Percentiles rank a stretch among this genome's conserved stretches.
Evolutionary conservation across 1,140 invertebrate species (phyloP).

Genomic region (Kradibia gibbosae): DNA sequence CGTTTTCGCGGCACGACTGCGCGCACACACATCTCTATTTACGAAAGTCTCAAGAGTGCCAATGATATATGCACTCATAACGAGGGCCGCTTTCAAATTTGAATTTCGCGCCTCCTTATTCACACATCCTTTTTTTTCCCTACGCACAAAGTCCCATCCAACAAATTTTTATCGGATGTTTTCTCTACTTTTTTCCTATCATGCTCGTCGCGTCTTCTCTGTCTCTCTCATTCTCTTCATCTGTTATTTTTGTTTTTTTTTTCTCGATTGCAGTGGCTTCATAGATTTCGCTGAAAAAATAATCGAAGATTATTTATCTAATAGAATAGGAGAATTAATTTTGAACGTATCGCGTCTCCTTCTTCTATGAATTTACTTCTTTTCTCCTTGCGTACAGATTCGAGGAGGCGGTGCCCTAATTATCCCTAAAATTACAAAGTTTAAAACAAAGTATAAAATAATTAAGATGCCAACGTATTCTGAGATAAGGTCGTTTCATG

Average conservation of each 20-base stretch:
- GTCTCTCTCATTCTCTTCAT: background rate
- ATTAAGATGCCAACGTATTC: background rate
- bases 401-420: background rate
- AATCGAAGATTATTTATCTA: slow-evolving; percentile 31
- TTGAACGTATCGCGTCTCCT: background rate
- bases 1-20: background rate
- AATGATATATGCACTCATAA: slow-evolving; percentile 22
- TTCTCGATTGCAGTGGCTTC: background rate
- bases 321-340: background rate
- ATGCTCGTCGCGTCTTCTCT: background rate
- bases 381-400: background rate
- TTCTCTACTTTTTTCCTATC: background rate
- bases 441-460: background rate
- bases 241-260: background rate
- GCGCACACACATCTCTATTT: background rate
- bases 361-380: background rate
- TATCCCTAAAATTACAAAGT: background rate
- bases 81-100: slow-evolving; percentile 16
- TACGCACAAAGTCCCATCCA: background rate
- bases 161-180: background rate
- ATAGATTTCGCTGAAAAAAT: background rate
- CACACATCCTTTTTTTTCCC: background rate
- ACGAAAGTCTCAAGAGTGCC: background rate
- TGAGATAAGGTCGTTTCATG: background rate
- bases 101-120: slow-evolving; percentile 40